Evolutionary conservation across 2,888 invertebrate genomes (phyloP).

Genomic region (Leptopilina drosophilae): DNA sequence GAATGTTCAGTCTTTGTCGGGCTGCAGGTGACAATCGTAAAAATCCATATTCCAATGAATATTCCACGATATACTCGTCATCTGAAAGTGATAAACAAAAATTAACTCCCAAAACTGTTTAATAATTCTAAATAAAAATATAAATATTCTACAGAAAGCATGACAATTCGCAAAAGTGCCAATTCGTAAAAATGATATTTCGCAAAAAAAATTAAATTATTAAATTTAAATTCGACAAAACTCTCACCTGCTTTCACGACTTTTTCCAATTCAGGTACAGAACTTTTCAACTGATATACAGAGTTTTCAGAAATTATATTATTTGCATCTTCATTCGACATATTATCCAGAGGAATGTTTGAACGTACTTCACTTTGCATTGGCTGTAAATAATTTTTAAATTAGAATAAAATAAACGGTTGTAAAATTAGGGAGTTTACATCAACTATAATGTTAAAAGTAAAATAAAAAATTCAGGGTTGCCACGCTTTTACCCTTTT

Average conservation of each 20-base stretch:
- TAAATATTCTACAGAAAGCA: too few species aligned
- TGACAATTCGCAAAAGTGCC: too few species aligned
- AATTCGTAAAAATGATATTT: too few species aligned
- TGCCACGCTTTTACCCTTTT: too few species aligned
- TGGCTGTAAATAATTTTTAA: background rate
- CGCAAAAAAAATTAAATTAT: too few species aligned
- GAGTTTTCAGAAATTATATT: constrained; percentile 61
- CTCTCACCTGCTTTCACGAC: constrained; percentile 80
- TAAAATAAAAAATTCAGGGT: too few species aligned
- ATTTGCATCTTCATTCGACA: constrained; percentile 58
- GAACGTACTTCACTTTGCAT: constrained; percentile 35
- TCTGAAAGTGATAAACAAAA: constrained; percentile 80
- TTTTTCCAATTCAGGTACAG: constrained; percentile 80
- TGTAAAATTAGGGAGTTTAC: too few species aligned
- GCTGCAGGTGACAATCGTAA: constrained; percentile 92
- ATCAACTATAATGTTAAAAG: too few species aligned
- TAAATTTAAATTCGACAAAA: too few species aligned
- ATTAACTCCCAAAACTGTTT: too few species aligned
- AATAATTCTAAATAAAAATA: too few species aligned
- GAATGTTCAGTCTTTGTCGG: constrained; percentile 91
- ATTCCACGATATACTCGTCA: constrained; percentile 98
- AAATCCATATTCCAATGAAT: constrained; percentile 98
- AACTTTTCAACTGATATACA: constrained; percentile 74
- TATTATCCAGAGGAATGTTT: constrained; percentile 58
- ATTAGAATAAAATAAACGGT: too few species aligned